A percentile compares a stretch with the other conserved stretches of the same genome.
These are phyloP conservation scores for Erinaceus europaeus DNA, from an alignment of 2,113 vertebrate species.

Conservation along the genomic window DNA sequence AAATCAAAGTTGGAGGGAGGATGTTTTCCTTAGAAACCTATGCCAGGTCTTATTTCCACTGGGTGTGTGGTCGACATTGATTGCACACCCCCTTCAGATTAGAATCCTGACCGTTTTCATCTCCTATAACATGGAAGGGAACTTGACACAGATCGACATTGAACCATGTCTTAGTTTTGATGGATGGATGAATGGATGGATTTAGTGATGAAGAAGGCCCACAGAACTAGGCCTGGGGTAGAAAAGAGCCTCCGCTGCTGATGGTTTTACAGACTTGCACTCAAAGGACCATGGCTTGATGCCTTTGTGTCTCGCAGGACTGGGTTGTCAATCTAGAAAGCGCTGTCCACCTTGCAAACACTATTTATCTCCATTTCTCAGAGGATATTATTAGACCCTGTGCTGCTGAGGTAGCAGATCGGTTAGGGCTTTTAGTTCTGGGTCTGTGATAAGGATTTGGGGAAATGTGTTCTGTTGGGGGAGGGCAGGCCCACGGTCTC, in stretches of 20 bases:
- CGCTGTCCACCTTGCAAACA: conserved; percentile 54
- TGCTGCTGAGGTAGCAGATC: conserved; percentile 70
- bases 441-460: conserved; percentile 61
- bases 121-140: background rate
- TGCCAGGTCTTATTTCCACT: background rate
- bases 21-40: background rate
- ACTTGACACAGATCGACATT: background rate
- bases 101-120: conserved; percentile 13
- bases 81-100: background rate
- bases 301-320: conserved; percentile 58
- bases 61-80: background rate
- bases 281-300: conserved; percentile 57
- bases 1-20: background rate
- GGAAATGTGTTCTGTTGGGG: conserved; percentile 43
- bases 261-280: conserved; percentile 46
- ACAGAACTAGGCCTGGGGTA: background rate
- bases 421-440: conserved; percentile 70
- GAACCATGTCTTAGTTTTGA: background rate
- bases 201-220: background rate
- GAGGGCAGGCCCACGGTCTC: background rate
- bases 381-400: conserved; percentile 63
- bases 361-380: conserved; percentile 67
- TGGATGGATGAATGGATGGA: background rate
- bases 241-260: background rate
- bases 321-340: conserved; percentile 61